These are phyloP conservation scores for Micronycteris hirsuta DNA, from an alignment of 2,113 vertebrate species.

Conservation along the genomic window DNA sequence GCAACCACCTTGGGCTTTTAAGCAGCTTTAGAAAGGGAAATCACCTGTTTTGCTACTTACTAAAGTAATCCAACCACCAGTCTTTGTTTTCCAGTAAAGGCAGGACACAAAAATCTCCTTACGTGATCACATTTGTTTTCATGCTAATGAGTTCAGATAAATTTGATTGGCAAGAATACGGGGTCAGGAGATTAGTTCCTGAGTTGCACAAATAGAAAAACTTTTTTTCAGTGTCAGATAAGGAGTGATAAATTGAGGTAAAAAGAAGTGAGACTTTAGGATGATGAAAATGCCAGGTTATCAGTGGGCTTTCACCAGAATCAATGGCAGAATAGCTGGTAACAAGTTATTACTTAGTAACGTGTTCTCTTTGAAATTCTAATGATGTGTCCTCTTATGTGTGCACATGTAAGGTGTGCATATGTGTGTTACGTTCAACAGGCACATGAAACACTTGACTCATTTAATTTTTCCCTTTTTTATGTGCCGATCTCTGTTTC, in stretches of 20 bases:
- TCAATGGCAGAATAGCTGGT: neutral
- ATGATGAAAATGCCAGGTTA: neutral
- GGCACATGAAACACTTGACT: neutral
- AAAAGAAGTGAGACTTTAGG: slow-evolving; percentile 26
- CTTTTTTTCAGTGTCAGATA: neutral
- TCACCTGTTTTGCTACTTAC: neutral
- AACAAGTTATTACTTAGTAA: neutral
- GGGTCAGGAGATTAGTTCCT: slow-evolving; percentile 23
- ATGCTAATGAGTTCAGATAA: slow-evolving; percentile 36
- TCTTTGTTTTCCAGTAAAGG: slow-evolving; percentile 47
- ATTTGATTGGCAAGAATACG: slow-evolving; percentile 38
- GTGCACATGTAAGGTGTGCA: neutral
- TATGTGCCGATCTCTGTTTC: neutral
- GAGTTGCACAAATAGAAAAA: neutral
- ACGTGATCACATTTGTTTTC: slow-evolving; percentile 9
- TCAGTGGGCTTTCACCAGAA: neutral
- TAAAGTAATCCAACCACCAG: neutral
- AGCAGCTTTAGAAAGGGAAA: neutral
- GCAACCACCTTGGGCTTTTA: neutral
- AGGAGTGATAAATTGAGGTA: neutral
- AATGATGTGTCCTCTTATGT: neutral
- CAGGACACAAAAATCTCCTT: slow-evolving; percentile 50
- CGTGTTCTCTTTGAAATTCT: neutral
- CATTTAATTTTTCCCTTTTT: neutral
- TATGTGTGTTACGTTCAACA: neutral